These are phyloP conservation scores for Argynnis bischoffii DNA, from an alignment of 2,888 invertebrate genomes.

Conservation along the genomic window DNA sequence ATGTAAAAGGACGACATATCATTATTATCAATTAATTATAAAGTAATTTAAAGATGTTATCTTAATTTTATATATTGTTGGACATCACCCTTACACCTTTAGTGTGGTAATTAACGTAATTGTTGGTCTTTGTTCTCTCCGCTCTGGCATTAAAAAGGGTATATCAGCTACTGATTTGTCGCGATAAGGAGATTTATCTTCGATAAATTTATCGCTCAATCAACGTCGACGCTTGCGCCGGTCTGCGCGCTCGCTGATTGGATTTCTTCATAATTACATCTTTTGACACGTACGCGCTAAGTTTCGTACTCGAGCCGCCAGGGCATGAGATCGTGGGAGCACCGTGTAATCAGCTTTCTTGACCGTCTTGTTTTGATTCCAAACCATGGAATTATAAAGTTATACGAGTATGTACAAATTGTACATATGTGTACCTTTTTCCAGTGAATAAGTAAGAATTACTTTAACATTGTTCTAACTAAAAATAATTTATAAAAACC, in stretches of 20 bases:
- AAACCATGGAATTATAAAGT: slow-evolving; percentile 55
- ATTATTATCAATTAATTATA: too few species aligned
- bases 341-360: slow-evolving; percentile 80
- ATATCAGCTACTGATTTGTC: slow-evolving; percentile 75
- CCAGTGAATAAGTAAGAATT: not conserved
- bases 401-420: slow-evolving; percentile 43
- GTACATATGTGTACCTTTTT: slow-evolving; percentile 34
- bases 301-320: slow-evolving; percentile 75
- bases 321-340: slow-evolving; percentile 80
- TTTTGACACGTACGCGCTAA: slow-evolving; percentile 81
- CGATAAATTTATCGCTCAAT: slow-evolving; percentile 76
- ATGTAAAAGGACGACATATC: too few species aligned
- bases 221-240: slow-evolving; percentile 56
- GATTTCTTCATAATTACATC: slow-evolving; percentile 82
- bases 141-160: slow-evolving; percentile 47
- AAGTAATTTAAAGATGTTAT: too few species aligned
- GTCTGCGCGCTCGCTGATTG: slow-evolving; percentile 67
- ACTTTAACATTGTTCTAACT: not conserved
- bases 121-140: slow-evolving; percentile 42
- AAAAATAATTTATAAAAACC: not conserved
- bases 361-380: slow-evolving; percentile 73
- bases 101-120: slow-evolving; percentile 37
- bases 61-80: too few species aligned
- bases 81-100: slow-evolving; percentile 2
- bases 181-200: slow-evolving; percentile 75